These are phyloP conservation scores for Teleogryllus occipitalis DNA, from an alignment of 1,140 invertebrate species.

Conservation along the genomic window DNA sequence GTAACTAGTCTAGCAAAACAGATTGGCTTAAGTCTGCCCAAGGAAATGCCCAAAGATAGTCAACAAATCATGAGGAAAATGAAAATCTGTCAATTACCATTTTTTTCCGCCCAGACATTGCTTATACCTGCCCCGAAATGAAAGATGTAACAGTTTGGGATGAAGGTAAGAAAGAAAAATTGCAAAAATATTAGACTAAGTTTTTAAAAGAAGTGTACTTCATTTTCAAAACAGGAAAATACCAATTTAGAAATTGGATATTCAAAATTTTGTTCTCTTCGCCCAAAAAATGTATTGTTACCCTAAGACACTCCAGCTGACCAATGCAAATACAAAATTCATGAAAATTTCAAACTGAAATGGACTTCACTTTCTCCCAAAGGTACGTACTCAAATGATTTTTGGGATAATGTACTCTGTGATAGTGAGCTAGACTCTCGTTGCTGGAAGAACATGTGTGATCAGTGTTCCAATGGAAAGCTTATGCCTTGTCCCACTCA, in stretches of 20 bases:
- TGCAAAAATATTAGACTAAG: neutral
- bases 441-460: too few relatives aligned
- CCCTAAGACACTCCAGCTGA: neutral
- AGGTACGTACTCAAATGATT: too few relatives aligned
- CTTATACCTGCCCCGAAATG: too few relatives aligned
- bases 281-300: neutral
- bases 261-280: too few relatives aligned
- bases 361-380: too few relatives aligned
- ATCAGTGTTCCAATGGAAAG: too few relatives aligned
- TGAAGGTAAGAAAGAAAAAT: neutral
- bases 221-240: neutral
- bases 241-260: neutral
- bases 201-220: neutral
- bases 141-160: neutral
- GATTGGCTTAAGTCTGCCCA: neutral
- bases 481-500: too few relatives aligned
- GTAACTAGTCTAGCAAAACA: neutral
- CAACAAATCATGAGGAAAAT: neutral
- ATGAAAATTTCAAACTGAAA: too few relatives aligned
- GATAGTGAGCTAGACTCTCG: too few relatives aligned
- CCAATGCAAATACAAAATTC: slow-evolving; percentile 2
- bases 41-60: too few relatives aligned
- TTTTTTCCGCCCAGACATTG: neutral
- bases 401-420: too few relatives aligned
- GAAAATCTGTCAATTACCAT: neutral